Evolutionary conservation across 2,888 invertebrate genomes (phyloP).

Genomic region (Amaurobius ferox): DNA sequence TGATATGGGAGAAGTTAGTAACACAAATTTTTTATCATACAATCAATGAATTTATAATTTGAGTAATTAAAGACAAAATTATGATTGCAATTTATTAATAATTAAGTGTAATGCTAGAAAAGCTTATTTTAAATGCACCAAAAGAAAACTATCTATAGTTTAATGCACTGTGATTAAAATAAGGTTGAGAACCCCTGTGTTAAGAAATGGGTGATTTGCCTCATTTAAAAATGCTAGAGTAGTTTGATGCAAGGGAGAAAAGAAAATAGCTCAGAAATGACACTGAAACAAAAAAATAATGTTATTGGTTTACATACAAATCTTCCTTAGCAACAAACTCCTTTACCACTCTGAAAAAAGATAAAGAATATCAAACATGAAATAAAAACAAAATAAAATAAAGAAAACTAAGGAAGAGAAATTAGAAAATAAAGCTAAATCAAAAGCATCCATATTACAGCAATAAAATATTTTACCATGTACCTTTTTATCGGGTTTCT

Average conservation of each 20-base stretch:
- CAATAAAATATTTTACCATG: no score
- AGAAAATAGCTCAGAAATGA: conserved; percentile 39
- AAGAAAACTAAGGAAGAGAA: conserved; percentile 15
- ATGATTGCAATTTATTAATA: no score
- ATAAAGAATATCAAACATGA: conserved; percentile 58
- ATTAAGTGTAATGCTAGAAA: no score
- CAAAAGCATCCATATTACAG: not conserved
- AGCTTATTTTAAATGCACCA: no score
- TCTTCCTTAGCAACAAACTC: conserved; percentile 70
- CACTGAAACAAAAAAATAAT: conserved; percentile 56
- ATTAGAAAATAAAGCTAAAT: conserved; percentile 1
- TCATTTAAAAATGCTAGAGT: conserved; percentile 22
- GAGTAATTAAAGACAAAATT: no score
- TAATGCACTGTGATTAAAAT: no score
- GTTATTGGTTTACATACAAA: conserved; percentile 69
- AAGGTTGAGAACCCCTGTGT: not conserved
- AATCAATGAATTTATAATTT: no score
- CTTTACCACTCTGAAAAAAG: conserved; percentile 71
- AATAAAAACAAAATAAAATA: conserved; percentile 47
- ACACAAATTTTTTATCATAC: no score
- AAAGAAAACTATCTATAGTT: no score
- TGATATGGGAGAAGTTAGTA: no score
- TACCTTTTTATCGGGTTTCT: conserved; percentile 59
- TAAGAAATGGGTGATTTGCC: conserved; percentile 28
- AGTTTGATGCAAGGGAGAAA: not conserved